Base-by-base conservation (phyloP, 2,888 invertebrate genomes). In the Epinotia brunnichana region DNA sequence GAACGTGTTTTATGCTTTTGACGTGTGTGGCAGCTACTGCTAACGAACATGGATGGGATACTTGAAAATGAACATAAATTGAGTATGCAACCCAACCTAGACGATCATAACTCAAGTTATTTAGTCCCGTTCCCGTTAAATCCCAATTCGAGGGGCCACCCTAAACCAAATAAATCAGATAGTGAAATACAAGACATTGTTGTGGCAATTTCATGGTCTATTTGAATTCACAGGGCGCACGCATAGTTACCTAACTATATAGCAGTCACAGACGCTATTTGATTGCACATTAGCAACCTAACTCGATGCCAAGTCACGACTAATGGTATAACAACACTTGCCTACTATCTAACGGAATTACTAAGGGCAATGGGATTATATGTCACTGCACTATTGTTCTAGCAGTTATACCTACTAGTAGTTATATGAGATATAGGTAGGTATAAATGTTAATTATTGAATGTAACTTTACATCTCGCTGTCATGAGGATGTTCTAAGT, bases 291-390 rank as follows among this genome's bases (percentile, higher is more conserved):
- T 91, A 91, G 87, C 87, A 83, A 83, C 83, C 85, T 83, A 86
- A 87, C 88, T 85, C 82, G 86, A 89, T 90, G 89, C 90, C 88
- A 86, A 90, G 91, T 89, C 91, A 92, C 91, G 90, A 83, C 83
- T 89, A 88, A 88, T 90, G 81, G 82, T 80, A 83, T 82, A 84
- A 85, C 86, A 85, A 83, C 82, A 83, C 79, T 80, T 78, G 78
- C 69, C 68, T 76, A 72, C 74, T 70, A 76, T 77, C 73, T 71
- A 66, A 71, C 29, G 74, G 75, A 75, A 75, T 73, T 70, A 69
- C 66, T 66, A 35, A 71, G 54, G 29, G 44, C 67, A 61, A 56
- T 69, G 15, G 57, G 51, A 59, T 63, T 69, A 63, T 63, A 69
- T 63, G 66, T 54, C 44, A 61, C 48, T 61, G 67, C 35, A 54